These are phyloP conservation scores for Acyrthosiphon pisum DNA, from an alignment of 1,140 invertebrate species.

Conservation along the genomic window DNA sequence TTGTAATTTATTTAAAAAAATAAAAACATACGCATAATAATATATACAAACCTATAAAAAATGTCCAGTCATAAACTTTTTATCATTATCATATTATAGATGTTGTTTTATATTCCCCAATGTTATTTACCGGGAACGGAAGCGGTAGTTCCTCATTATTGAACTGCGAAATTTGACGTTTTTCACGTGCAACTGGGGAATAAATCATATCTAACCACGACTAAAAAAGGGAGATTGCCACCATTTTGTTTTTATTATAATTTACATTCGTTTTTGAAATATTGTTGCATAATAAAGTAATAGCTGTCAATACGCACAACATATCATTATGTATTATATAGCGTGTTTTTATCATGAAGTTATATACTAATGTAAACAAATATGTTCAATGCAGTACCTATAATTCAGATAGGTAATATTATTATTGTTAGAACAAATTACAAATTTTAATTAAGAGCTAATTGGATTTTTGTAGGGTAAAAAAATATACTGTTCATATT, in stretches of 20 bases:
- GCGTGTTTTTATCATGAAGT: neutral
- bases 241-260: slow-evolving; percentile 42
- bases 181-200: slow-evolving; percentile 20
- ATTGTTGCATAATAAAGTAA: neutral
- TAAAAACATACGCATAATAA: slow-evolving; percentile 5
- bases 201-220: slow-evolving; percentile 31
- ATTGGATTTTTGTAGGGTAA: neutral
- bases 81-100: slow-evolving; percentile 37
- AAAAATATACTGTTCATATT: neutral
- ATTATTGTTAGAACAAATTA: neutral
- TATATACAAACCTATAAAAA: neutral
- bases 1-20: slow-evolving; percentile 4
- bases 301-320: neutral
- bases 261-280: slow-evolving; percentile 13
- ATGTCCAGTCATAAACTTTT: slow-evolving; percentile 15
- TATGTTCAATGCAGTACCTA: neutral
- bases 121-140: neutral
- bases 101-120: slow-evolving; percentile 10
- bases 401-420: too few species aligned
- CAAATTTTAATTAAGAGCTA: neutral
- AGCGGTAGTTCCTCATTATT: slow-evolving; percentile 39
- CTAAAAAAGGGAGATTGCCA: neutral
- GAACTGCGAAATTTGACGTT: slow-evolving; percentile 31
- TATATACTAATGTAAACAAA: neutral
- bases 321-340: neutral